These are phyloP conservation scores for Stylophora pistillata DNA, from an alignment of 64 coral and sea anemone species.

Conservation along the genomic window DNA sequence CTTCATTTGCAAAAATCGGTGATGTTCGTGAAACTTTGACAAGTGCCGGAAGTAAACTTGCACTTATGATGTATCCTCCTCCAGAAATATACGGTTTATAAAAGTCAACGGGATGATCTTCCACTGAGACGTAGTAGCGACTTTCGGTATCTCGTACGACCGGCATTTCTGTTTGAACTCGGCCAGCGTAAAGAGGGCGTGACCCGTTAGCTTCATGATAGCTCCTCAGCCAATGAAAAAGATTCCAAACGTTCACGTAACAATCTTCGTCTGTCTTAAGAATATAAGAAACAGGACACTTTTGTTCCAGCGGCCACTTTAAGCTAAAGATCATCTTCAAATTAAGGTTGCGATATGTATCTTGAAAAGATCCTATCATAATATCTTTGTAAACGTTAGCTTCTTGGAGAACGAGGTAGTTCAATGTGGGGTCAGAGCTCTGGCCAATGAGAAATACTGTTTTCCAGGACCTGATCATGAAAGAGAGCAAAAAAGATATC, in stretches of 20 bases:
- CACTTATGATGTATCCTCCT: constrained; percentile 64
- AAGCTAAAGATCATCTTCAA: constrained; percentile 65
- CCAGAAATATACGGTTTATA: constrained; percentile 58
- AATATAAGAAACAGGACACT: constrained; percentile 54
- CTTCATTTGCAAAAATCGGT: constrained; percentile 58
- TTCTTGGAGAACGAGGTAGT: constrained; percentile 35
- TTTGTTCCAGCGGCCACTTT: constrained; percentile 42
- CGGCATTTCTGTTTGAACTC: background rate
- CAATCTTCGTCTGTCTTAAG: constrained; percentile 78
- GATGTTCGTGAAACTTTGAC: constrained; percentile 19
- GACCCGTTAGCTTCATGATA: constrained; percentile 44
- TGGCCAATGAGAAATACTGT: constrained; percentile 60
- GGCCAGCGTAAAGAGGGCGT: constrained; percentile 51
- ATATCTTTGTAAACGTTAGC: constrained; percentile 32
- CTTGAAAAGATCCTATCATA: constrained; percentile 44
- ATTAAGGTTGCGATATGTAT: constrained; percentile 61
- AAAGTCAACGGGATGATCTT: constrained; percentile 5
- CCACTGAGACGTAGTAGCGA: constrained; percentile 49
- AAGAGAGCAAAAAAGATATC: background rate
- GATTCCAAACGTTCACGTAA: constrained; percentile 57
- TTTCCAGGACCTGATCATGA: constrained; percentile 60
- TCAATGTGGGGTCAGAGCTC: constrained; percentile 1
- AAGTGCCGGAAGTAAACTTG: constrained; percentile 41
- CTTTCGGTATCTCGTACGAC: constrained; percentile 24
- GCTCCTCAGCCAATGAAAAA: constrained; percentile 29